Evolutionary conservation across 2,797 vertebrate species (phyloP), one percentile per base, ranked within the genome.

Genomic region (Coreius guichenoti): DNA sequence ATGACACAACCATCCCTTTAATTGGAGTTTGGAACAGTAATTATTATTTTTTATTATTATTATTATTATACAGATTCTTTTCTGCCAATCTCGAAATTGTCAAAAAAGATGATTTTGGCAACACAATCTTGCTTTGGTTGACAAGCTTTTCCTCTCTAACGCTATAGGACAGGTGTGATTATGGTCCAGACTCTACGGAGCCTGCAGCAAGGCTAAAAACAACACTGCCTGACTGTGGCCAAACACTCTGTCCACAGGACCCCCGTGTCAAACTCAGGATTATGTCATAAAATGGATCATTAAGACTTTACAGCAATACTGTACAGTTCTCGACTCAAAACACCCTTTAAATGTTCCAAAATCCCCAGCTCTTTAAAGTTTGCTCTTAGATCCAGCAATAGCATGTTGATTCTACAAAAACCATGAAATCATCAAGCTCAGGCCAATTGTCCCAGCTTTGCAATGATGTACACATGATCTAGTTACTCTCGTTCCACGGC

Each of bases 141-240:
- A 69, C 49, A 45, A 23, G 85, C 67, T 67, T 67, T 33, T 47
- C 33, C 72, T 83, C 78, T 79, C 82, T 88, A 84, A 84, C 36
- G 8, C 78, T 61, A 69, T 29, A 77, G 85, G 65, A 83, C 86
- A 89, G 89, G 86, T 89, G 89, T 88, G 76, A 86, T 86, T 80
- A 82, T 4, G 8, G 80, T 80, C 74, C 89, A 90, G 89, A 90
- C 89, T 80, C 47, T 8, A 82, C 43, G 89, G 89, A 87, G 89
- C 85, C 89, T 82, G 77, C 63, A 56, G 33, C 67, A 80, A 69
- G 77, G 77, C 76, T 86, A 86, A 86, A 90, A 87, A 81, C 85
- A 80, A 88, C 47, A 13, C 31, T 39, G n/a, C 51, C 43, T 68
- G 54, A 73, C 83, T 61, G 3, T 68, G 68, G 23, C 45, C 29